Evolutionary conservation across 2,797 vertebrate genomes (phyloP), one percentile per base, ranked within the genome.

Genomic region (Brachyrhaphis roseni): DNA sequence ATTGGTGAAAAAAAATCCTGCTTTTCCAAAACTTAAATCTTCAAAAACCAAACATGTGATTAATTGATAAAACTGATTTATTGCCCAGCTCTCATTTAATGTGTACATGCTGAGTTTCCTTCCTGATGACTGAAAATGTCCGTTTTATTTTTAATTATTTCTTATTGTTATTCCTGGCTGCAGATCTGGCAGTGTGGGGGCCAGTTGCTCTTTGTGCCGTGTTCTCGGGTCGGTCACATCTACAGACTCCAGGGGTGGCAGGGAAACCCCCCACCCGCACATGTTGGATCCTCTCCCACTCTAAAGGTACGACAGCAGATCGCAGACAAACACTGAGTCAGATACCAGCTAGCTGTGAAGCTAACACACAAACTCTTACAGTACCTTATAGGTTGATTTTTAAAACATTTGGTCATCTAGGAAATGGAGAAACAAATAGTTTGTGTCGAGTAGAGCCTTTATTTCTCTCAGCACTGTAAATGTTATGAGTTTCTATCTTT

Each of bases 151-250:
- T 0, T 5, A 31, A 10, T 62, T 8, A 12, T 34, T 49, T 3
- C 16, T 77, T 15, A 18, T 1, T 80, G 5, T 4, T 43, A 8
- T 59, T 10, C 57, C 4, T 80, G 5, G 77, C 5, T 86, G 15
- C 78, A 99, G 98, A 99, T 99, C 84, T 99, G 98, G 98, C 98
- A 99, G 84, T 99, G 98, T 79, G 98, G 98, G 1, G 98, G 98
- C n/a, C 96, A 99, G 87, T 90, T 99, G 82, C 93, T 99, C 10
- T 99, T 99, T 83, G 96, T 97, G 34, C 98, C 98, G 0, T 99
- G 98, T 80, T 99, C 98, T 78, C 97, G 98, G 41, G 95, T 99
- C 0, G 98, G 98, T 39, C 98, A 99, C 85, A 99, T 99, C 89
- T 99, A 99, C 93, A 97, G 98, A 78, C 96, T 99, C 39, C 95